Evolutionary conservation across 2,113 vertebrate genomes (phyloP).

Genomic region (Otus sunia): DNA sequence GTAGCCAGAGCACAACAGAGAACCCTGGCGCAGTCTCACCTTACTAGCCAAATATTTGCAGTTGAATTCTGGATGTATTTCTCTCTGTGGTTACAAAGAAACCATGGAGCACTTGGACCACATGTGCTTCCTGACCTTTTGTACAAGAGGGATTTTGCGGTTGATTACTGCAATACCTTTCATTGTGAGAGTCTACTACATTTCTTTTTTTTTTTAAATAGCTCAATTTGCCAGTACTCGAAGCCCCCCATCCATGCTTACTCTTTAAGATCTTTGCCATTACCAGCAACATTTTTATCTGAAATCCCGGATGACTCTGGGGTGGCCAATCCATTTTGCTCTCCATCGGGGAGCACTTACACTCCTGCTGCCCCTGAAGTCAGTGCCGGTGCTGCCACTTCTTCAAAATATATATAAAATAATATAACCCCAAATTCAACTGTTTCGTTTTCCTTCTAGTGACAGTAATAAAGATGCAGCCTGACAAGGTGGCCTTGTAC

Average conservation of each 20-base stretch:
- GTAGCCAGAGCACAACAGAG: neutral
- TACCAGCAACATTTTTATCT: neutral
- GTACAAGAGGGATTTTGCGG: neutral
- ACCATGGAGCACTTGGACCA: neutral
- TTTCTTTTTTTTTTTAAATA: neutral
- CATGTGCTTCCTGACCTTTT: neutral
- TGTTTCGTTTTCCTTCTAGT: neutral
- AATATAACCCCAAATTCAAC: neutral
- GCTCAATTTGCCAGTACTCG: neutral
- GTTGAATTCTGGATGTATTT: neutral
- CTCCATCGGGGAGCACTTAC: neutral
- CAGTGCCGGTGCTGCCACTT: neutral
- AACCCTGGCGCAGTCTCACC: fast-evolving
- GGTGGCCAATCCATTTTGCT: neutral
- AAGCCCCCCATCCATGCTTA: neutral
- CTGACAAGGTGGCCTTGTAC: neutral
- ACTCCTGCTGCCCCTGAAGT: neutral
- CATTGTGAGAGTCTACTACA: neutral
- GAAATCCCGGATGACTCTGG: neutral
- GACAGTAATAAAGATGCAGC: neutral
- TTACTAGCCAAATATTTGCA: neutral
- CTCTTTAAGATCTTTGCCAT: neutral
- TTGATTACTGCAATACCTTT: neutral
- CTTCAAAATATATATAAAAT: neutral
- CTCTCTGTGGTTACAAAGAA: neutral